phyloP scores from a whole-genome alignment of 2,797 vertebrate species.

The Sebastes melanostomus region DNA sequence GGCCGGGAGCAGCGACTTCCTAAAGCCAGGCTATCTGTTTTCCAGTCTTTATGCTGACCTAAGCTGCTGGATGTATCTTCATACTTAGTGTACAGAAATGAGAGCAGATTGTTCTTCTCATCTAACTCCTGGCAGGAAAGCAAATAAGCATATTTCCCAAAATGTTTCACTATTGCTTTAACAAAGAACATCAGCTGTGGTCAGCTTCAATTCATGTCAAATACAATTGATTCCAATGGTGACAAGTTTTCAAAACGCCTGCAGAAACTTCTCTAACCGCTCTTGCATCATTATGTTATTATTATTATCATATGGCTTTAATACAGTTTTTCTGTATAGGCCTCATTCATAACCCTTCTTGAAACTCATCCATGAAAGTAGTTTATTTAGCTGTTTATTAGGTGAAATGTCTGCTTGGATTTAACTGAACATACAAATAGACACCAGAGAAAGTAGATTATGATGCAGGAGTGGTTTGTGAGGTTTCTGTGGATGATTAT shows the following conservation, averaged over 20 bases:
- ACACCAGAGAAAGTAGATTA: not conserved
- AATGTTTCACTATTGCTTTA: not conserved
- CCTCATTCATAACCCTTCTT: not conserved
- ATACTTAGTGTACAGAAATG: not conserved
- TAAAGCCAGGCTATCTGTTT: not conserved
- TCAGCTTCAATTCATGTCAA: not conserved
- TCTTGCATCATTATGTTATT: not conserved
- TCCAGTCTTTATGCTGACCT: not conserved
- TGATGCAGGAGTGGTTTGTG: not conserved
- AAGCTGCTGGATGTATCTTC: not conserved
- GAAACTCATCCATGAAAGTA: not conserved
- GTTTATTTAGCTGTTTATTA: not conserved
- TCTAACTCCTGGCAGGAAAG: not conserved
- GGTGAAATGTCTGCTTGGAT: not conserved
- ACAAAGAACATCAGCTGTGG: not conserved
- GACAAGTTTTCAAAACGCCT: not conserved
- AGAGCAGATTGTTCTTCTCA: not conserved
- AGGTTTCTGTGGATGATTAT: not conserved
- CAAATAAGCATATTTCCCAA: not conserved
- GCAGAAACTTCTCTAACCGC: not conserved
- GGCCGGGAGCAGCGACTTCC: not conserved
- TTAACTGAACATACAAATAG: not conserved
- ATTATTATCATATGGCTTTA: not conserved
- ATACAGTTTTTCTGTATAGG: not conserved
- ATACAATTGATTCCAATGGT: not conserved